These are phyloP conservation scores for Episyrphus balteatus DNA, from an alignment of 1,140 invertebrate species.

Conservation along the genomic window DNA sequence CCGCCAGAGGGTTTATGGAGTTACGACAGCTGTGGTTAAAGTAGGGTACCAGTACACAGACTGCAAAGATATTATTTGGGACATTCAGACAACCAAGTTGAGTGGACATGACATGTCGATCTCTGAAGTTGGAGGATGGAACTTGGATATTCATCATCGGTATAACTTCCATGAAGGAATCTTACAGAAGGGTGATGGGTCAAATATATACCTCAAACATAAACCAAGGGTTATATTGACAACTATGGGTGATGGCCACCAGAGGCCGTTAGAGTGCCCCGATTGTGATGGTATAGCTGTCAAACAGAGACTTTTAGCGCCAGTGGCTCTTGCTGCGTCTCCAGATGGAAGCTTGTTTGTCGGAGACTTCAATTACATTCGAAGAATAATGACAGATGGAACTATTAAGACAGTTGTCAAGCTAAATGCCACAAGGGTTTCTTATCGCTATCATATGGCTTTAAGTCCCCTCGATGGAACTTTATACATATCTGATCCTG, in stretches of 20 bases:
- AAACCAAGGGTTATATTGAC: conserved; percentile 82
- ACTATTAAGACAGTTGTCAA: conserved; percentile 77
- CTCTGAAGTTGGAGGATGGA: conserved; percentile 93
- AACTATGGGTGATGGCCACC: conserved; percentile 86
- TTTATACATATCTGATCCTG: conserved; percentile 88
- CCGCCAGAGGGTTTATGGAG: conserved; percentile 84
- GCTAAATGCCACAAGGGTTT: conserved; percentile 82
- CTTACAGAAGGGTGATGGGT: conserved; percentile 93
- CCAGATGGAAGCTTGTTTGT: conserved; percentile 91
- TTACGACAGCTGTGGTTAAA: conserved; percentile 83
- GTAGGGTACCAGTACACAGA: conserved; percentile 92
- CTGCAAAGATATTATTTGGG: conserved; percentile 91
- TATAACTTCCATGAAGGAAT: conserved; percentile 98
- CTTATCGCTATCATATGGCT: conserved; percentile 92
- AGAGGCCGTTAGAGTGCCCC: conserved; percentile 67
- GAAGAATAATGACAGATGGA: conserved; percentile 80
- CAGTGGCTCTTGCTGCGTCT: conserved; percentile 80
- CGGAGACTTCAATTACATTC: conserved; percentile 90
- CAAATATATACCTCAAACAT: conserved; percentile 91
- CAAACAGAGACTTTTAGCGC: conserved; percentile 75
- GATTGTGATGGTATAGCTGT: conserved; percentile 74
- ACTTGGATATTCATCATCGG: conserved; percentile 91
- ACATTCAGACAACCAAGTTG: conserved; percentile 85
- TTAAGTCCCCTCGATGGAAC: conserved; percentile 86
- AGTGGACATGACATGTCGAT: conserved; percentile 94